Evolutionary conservation across 2,888 invertebrate genomes (phyloP), one percentile per base, ranked within the genome.

Genomic region (Vanessa cardui): DNA sequence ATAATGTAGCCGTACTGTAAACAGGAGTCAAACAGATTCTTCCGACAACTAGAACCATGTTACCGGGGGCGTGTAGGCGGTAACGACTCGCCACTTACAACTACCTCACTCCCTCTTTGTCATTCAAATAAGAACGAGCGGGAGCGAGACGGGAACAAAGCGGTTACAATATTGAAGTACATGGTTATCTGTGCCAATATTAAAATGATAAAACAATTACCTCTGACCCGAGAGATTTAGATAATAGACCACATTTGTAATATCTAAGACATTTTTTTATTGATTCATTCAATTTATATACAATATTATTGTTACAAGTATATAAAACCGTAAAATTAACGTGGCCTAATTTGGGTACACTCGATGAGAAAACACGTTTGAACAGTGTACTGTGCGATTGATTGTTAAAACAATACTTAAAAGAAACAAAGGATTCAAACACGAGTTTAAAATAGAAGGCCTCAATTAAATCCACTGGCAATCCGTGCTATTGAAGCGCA

Each of bases 191-290:
- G 79, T 79, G 80, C 76, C 74, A 80, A 83, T 80, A 77, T 80
- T 77, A 75, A 76, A 75, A 78, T 78, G 83, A 84, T 86, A 86
- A 83, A 85, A 83, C 81, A 76, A 83, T 83, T 83, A 86, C 86
- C 83, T 86, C 79, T 87, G 86, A 88, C 86, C 87, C 79, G 70
- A 21, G 58, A 62, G 64, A 62, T 68, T 60, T 46, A 67, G 69
- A 67, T 60, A 63, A 61, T 52, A 62, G 54, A 20, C 49, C 46
- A 62, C 31, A 16, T n/a, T 39, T 54, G 39, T 39, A 31, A 16
- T 31, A 26, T 50, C 50, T 20, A 50, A n/a, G 7, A n/a, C 31
- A 54, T 54, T 31, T 18, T 21, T 52, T 52, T 26, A 26, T 52
- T 26, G 18, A 49, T 21, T 49, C 2, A 49, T 49, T 49, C 12